These are phyloP conservation scores for Pseudochirops cupreus DNA, from an alignment of 2,797 vertebrate species.

Conservation along the genomic window DNA sequence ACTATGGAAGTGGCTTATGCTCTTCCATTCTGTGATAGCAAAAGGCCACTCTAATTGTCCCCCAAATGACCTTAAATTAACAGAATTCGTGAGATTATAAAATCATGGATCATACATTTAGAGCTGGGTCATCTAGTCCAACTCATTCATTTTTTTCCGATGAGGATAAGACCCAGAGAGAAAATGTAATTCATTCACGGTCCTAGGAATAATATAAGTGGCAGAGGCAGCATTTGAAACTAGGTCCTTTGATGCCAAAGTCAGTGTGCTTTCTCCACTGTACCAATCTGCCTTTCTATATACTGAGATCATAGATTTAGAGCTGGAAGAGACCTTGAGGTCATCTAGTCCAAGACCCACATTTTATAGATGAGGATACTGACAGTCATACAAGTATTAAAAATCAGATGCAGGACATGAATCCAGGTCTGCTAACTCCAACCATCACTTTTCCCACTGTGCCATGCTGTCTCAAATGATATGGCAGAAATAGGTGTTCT, in stretches of 20 bases:
- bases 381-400: background rate
- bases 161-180: background rate
- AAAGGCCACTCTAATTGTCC: slow-evolving; percentile 37
- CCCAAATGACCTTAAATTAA: slow-evolving; percentile 11
- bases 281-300: background rate
- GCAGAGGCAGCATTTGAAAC: background rate
- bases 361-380: background rate
- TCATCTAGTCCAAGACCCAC: background rate
- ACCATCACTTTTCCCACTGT: background rate
- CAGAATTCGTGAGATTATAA: background rate
- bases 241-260: background rate
- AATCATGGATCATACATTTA: background rate
- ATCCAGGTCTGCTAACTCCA: background rate
- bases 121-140: background rate
- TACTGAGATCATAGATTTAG: background rate
- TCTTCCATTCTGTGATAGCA: background rate
- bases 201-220: background rate
- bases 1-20: background rate
- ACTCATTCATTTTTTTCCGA: background rate
- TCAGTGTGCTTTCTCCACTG: background rate
- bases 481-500: background rate
- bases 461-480: background rate
- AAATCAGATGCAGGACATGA: background rate
- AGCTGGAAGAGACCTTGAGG: background rate
- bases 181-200: background rate